A percentile compares a stretch with the other conserved stretches of the same genome.
Conservation (phyloP, 2,888 invertebrate species). For the Trypoxylon attenuatum region DNA sequence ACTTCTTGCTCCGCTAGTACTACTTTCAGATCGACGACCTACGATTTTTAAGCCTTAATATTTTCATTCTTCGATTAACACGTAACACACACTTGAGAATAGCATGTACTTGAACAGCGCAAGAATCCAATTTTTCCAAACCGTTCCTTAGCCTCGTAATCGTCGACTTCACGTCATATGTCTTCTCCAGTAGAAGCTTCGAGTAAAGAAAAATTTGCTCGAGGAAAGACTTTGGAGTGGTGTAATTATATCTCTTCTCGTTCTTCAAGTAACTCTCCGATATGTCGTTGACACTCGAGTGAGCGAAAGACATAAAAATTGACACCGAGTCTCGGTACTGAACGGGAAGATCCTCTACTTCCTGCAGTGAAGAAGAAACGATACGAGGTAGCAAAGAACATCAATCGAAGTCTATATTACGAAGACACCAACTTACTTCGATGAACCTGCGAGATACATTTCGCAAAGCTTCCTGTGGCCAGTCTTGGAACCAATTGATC, state of each 20-base stretch:
- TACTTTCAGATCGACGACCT: slow-evolving; percentile 88
- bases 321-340: slow-evolving; percentile 78
- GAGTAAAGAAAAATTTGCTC: slow-evolving; percentile 91
- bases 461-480: slow-evolving; percentile 93
- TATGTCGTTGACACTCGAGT: slow-evolving; percentile 90
- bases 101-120: slow-evolving; percentile 88
- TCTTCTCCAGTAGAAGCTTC: slow-evolving; percentile 83
- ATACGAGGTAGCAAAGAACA: too few species aligned
- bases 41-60: too few species aligned
- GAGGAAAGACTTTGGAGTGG: slow-evolving; percentile 96
- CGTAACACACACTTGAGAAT: too few species aligned
- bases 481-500: slow-evolving; percentile 98
- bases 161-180: slow-evolving; percentile 82
- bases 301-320: slow-evolving; percentile 92
- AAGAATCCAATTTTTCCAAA: slow-evolving; percentile 89
- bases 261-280: slow-evolving; percentile 87
- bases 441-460: slow-evolving; percentile 92
- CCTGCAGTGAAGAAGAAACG: slow-evolving; percentile 71
- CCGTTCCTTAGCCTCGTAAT: slow-evolving; percentile 90
- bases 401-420: too few species aligned
- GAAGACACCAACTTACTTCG: slow-evolving; percentile 78
- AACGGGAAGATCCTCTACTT: slow-evolving; percentile 75
- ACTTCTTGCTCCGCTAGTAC: slow-evolving; percentile 86
- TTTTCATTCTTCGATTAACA: neutral
- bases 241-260: slow-evolving; percentile 94